Evolutionary conservation across 2,797 vertebrate genomes (phyloP).

Genomic region (Bradypodion ventrale): DNA sequence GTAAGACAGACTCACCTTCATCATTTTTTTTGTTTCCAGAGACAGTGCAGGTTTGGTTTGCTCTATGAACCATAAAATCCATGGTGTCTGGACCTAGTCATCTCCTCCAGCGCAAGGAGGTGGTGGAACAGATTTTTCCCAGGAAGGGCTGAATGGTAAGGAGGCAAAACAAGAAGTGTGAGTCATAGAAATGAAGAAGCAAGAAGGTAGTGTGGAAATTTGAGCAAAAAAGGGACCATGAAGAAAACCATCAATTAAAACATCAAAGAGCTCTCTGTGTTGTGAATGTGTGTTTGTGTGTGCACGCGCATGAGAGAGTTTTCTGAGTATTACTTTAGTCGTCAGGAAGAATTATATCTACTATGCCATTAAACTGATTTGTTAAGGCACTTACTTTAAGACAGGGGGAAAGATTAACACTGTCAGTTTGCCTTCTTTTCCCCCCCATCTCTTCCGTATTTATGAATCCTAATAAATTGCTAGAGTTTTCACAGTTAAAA

Average conservation of each 20-base stretch:
- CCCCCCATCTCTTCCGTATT: neutral
- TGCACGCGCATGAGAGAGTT: neutral
- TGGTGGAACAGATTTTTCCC: neutral
- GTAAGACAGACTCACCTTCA: too few species aligned
- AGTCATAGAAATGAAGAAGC: too few species aligned
- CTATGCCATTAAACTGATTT: slow-evolving; percentile 8
- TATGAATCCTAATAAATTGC: neutral
- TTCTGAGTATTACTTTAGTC: slow-evolving; percentile 10
- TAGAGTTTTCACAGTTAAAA: neutral
- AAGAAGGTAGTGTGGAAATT: neutral
- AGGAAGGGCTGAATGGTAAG: neutral
- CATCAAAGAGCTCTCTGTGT: neutral
- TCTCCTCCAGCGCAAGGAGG: neutral
- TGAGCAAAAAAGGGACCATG: neutral
- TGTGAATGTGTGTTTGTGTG: too few species aligned
- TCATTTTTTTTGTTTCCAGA: too few species aligned
- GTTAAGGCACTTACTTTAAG: slow-evolving; percentile 21
- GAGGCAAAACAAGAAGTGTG: neutral
- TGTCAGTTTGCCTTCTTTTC: neutral
- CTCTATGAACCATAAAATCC: neutral
- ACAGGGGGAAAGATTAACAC: neutral
- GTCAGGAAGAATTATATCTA: slow-evolving; percentile 1
- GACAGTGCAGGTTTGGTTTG: too few species aligned
- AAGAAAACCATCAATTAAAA: neutral
- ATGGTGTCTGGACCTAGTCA: neutral